Evolutionary conservation across 2,888 invertebrate genomes (phyloP).

Genomic region (Drosophila mulleri): DNA sequence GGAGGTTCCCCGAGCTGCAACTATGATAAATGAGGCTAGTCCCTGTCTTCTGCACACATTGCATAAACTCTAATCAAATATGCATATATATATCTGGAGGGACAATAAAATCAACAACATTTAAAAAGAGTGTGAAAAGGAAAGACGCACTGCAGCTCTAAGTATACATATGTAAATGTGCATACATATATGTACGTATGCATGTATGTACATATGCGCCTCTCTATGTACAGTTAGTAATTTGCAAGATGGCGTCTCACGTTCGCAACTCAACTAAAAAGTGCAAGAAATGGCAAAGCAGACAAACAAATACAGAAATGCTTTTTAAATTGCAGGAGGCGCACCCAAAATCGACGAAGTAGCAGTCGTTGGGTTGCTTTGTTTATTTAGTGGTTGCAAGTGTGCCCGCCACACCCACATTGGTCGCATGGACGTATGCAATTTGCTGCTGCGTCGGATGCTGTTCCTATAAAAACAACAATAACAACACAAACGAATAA

Average conservation of each 20-base stretch:
- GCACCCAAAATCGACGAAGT: slow-evolving; percentile 22
- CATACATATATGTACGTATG: slow-evolving; percentile 2
- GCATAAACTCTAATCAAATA: slow-evolving; percentile 27
- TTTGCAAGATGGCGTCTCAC: slow-evolving; percentile 60
- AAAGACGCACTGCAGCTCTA: slow-evolving; percentile 33
- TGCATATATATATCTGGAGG: slow-evolving; percentile 7
- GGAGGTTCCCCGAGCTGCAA: slow-evolving; percentile 5
- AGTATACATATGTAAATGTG: neutral
- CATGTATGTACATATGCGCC: neutral
- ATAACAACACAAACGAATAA: slow-evolving; percentile 45
- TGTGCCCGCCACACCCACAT: slow-evolving; percentile 65
- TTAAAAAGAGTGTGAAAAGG: slow-evolving; percentile 25
- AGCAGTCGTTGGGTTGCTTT: slow-evolving; percentile 29
- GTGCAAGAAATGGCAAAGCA: slow-evolving; percentile 32
- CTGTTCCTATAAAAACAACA: slow-evolving; percentile 54
- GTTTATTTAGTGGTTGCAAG: slow-evolving; percentile 80
- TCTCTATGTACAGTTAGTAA: slow-evolving; percentile 39
- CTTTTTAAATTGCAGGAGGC: slow-evolving; percentile 45
- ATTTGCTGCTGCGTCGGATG: slow-evolving; percentile 56
- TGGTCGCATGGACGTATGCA: slow-evolving; percentile 38
- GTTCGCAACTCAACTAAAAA: slow-evolving; percentile 21
- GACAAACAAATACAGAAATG: slow-evolving; percentile 41
- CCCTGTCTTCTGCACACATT: neutral
- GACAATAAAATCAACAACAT: slow-evolving; percentile 49
- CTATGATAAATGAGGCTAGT: slow-evolving; percentile 34